These are phyloP conservation scores for Agriopis leucophaearia DNA, from an alignment of 2,888 invertebrate species.

Conservation along the genomic window DNA sequence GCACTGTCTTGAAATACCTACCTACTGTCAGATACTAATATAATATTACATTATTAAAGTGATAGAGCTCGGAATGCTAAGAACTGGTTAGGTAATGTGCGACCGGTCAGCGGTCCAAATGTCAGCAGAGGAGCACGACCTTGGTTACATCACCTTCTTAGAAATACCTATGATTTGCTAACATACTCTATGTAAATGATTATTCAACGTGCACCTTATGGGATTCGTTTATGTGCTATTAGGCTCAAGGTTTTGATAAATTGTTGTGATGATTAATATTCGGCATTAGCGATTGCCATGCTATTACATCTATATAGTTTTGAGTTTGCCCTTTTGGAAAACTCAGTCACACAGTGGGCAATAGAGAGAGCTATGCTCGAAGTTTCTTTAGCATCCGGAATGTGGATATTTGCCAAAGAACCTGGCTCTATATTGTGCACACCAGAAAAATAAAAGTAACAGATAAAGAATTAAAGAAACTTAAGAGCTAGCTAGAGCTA, in stretches of 20 bases:
- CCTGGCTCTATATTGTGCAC: too few relatives aligned
- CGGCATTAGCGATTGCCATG: neutral
- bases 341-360: too few relatives aligned
- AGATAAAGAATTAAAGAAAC: too few relatives aligned
- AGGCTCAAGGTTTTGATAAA: constrained; percentile 17
- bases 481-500: too few relatives aligned
- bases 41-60: constrained; percentile 44
- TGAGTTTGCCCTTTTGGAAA: too few relatives aligned
- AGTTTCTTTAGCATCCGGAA: too few relatives aligned
- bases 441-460: too few relatives aligned
- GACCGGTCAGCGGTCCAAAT: constrained; percentile 78
- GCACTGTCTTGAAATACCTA: neutral
- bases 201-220: constrained; percentile 45
- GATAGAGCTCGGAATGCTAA: constrained; percentile 56
- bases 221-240: constrained; percentile 4
- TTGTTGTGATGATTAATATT: constrained; percentile 2
- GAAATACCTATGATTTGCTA: constrained; percentile 73
- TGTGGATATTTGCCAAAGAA: too few relatives aligned
- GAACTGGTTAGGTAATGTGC: constrained; percentile 74
- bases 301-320: neutral
- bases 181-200: constrained; percentile 52
- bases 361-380: too few relatives aligned
- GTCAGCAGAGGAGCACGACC: constrained; percentile 77
- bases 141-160: constrained; percentile 78
- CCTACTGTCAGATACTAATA: neutral